Evolutionary conservation across 1,140 invertebrate genomes (phyloP).

Genomic region (Glomeris maerens): DNA sequence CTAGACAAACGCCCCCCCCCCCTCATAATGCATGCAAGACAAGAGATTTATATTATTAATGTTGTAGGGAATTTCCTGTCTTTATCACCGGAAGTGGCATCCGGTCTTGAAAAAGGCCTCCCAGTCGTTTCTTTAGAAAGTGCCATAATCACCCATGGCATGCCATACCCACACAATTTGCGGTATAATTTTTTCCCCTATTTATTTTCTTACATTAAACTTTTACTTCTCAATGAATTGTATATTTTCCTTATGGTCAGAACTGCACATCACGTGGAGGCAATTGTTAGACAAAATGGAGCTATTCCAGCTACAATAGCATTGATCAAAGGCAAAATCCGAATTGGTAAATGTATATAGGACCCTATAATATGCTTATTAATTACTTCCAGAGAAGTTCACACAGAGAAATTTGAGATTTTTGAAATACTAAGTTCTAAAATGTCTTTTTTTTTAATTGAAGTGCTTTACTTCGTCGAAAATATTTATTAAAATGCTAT

Average conservation of each 20-base stretch:
- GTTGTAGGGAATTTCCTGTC: too few species aligned
- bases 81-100: constrained; percentile 28
- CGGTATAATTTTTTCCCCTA: constrained; percentile 30
- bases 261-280: constrained; percentile 68
- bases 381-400: background rate
- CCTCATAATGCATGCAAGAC: too few species aligned
- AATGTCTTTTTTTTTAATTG: background rate
- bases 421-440: constrained; percentile 5
- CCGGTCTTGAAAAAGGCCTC: constrained; percentile 38
- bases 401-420: constrained; percentile 1
- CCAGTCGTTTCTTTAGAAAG: constrained; percentile 90
- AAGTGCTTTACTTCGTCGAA: background rate
- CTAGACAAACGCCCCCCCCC: too few species aligned
- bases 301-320: constrained; percentile 89
- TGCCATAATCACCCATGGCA: constrained; percentile 95
- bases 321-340: constrained; percentile 66
- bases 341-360: constrained; percentile 44
- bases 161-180: constrained; percentile 88
- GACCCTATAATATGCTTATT: background rate
- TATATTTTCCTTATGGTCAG: constrained; percentile 24
- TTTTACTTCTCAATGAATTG: constrained; percentile 6
- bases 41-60: too few species aligned
- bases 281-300: constrained; percentile 53
- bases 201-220: background rate
- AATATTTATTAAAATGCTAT: background rate